Evolutionary conservation across 2,888 invertebrate species (phyloP).

Genomic region (Drosophila antonietae): DNA sequence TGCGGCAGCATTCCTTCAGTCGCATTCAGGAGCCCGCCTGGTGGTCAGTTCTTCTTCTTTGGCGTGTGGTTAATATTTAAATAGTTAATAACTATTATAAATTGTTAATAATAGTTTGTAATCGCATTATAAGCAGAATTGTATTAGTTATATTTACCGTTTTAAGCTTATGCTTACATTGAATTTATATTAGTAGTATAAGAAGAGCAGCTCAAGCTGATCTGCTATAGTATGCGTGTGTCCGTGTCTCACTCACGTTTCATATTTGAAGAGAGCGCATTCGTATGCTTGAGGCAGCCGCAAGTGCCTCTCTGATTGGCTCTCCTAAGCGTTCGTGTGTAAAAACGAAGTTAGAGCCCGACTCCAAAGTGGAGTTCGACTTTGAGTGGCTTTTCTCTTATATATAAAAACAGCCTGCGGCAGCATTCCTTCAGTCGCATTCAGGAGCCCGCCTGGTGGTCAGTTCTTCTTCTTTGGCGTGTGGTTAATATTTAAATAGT

Average conservation of each 20-base stretch:
- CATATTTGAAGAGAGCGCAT: not conserved
- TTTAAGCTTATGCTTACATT: too few relatives aligned
- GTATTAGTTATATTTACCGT: too few relatives aligned
- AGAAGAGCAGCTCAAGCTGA: not conserved
- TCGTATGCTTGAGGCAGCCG: not conserved
- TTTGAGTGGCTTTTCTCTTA: not conserved
- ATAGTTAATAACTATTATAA: too few relatives aligned
- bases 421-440: not conserved
- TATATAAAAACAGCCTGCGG: not conserved
- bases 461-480: not conserved
- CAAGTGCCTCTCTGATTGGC: not conserved
- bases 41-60: not conserved
- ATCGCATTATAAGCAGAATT: too few relatives aligned
- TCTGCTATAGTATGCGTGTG: not conserved
- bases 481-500: too few relatives aligned
- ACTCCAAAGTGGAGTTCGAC: not conserved
- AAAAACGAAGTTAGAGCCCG: not conserved
- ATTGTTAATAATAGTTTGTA: too few relatives aligned
- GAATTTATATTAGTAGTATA: too few relatives aligned
- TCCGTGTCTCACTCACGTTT: not conserved
- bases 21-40: not conserved
- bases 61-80: too few relatives aligned
- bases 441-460: not conserved
- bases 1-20: not conserved
- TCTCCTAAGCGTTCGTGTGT: not conserved